Conservation (phyloP, 2,888 invertebrate genomes). For the Candidula unifasciata region DNA sequence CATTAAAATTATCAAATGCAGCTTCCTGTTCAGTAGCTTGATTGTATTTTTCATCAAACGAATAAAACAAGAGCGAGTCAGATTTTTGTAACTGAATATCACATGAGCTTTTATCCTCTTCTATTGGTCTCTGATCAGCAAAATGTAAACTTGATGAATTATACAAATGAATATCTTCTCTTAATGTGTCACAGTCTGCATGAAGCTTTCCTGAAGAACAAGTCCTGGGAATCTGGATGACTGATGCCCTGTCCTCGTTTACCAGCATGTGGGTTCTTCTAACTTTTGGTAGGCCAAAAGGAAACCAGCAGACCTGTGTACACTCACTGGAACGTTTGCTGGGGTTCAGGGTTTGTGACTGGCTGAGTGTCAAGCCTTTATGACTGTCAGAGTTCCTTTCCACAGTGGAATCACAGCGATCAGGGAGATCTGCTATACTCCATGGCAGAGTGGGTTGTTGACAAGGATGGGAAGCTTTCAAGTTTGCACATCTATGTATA, state of each 20-base stretch:
- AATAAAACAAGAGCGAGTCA: neutral
- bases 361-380: neutral
- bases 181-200: too few relatives aligned
- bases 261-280: neutral
- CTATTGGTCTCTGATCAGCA: neutral
- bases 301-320: neutral
- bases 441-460: neutral
- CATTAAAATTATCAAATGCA: neutral
- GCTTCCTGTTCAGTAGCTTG: too few relatives aligned
- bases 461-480: neutral
- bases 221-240: neutral
- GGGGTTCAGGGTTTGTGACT: neutral
- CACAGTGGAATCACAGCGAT: neutral
- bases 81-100: too few relatives aligned
- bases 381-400: too few relatives aligned
- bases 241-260: neutral
- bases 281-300: constrained; percentile 33
- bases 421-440: neutral
- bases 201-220: neutral
- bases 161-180: neutral
- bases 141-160: neutral
- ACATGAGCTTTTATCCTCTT: too few relatives aligned
- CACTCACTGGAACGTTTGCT: neutral
- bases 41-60: neutral
- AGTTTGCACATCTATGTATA: neutral